Evolutionary conservation across 2,113 vertebrate genomes (phyloP).

Genomic region (Serilophus lunatus): DNA sequence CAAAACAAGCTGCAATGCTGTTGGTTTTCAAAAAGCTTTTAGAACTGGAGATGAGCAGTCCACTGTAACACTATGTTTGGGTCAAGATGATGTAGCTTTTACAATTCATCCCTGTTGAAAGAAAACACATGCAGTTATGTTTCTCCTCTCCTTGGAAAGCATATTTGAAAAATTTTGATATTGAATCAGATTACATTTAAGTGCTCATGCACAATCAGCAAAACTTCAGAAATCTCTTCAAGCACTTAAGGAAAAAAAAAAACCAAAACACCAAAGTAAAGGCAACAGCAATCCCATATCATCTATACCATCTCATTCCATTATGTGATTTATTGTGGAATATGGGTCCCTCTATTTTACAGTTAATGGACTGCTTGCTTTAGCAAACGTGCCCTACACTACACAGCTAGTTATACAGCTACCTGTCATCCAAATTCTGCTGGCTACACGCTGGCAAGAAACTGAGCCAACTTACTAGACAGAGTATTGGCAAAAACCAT

Average conservation of each 20-base stretch:
- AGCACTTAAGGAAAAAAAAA: background rate
- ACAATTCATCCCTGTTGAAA: constrained; percentile 92
- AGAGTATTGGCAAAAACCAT: background rate
- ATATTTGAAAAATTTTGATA: background rate
- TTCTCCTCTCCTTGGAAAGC: background rate
- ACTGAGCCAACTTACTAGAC: constrained; percentile 3
- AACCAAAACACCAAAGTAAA: background rate
- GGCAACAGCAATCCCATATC: constrained; percentile 17
- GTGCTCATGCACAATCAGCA: constrained; percentile 13
- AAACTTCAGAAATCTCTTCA: background rate
- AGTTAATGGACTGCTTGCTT: background rate
- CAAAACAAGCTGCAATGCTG: constrained; percentile 84
- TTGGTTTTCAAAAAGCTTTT: constrained; percentile 81
- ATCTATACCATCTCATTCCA: background rate
- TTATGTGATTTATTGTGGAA: background rate
- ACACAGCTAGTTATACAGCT: background rate
- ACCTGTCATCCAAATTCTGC: background rate
- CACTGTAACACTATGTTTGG: constrained; percentile 75
- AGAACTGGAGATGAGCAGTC: constrained; percentile 80
- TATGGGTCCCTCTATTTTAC: background rate
- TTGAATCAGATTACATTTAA: background rate
- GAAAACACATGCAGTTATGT: constrained; percentile 62
- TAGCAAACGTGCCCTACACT: background rate
- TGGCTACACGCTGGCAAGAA: background rate
- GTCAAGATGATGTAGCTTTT: constrained; percentile 79